A percentile compares a stretch with the other conserved stretches of the same genome.
Evolutionary conservation across 2,113 vertebrate genomes (phyloP).

Genomic region (Anoplopoma fimbria): DNA sequence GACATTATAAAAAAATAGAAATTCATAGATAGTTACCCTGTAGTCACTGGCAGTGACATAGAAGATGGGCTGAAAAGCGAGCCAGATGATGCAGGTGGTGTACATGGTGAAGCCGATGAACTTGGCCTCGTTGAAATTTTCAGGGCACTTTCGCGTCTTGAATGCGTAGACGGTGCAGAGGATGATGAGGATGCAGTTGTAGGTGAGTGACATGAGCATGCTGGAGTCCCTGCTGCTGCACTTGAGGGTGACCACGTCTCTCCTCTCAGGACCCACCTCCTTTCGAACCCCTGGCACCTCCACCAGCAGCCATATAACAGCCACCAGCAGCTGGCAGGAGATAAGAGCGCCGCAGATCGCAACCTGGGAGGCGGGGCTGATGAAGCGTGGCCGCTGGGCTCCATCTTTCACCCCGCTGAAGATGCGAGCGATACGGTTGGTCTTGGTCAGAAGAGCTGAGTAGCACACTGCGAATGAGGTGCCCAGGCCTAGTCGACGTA

Average conservation of each 20-base stretch:
- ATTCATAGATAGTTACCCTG: constrained; percentile 86
- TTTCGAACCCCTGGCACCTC: constrained; percentile 94
- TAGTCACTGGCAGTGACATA: constrained; percentile 99
- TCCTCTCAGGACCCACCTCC: constrained; percentile 92
- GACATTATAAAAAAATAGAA: background rate
- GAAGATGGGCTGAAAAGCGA: constrained; percentile 99
- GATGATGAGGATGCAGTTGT: constrained; percentile 96
- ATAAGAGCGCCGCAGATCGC: constrained; percentile 95
- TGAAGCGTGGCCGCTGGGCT: constrained; percentile 93
- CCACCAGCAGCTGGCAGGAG: constrained; percentile 95
- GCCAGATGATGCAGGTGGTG: constrained; percentile 99
- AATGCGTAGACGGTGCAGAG: constrained; percentile 99
- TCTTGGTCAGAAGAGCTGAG: constrained; percentile 97
- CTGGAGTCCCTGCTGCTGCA: constrained; percentile 96
- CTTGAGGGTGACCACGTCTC: constrained; percentile 94
- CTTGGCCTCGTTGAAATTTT: constrained; percentile 99
- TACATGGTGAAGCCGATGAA: constrained; percentile 99
- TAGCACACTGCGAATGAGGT: constrained; percentile 97
- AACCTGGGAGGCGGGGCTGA: constrained; percentile 96
- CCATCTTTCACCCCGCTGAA: constrained; percentile 95
- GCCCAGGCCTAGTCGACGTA: constrained; percentile 93
- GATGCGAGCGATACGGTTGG: constrained; percentile 96
- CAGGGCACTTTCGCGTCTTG: constrained; percentile 98
- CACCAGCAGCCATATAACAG: constrained; percentile 93
- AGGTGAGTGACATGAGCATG: constrained; percentile 96